Evolutionary conservation across 2,797 vertebrate species (phyloP).

Genomic region (Ficedula albicollis): DNA sequence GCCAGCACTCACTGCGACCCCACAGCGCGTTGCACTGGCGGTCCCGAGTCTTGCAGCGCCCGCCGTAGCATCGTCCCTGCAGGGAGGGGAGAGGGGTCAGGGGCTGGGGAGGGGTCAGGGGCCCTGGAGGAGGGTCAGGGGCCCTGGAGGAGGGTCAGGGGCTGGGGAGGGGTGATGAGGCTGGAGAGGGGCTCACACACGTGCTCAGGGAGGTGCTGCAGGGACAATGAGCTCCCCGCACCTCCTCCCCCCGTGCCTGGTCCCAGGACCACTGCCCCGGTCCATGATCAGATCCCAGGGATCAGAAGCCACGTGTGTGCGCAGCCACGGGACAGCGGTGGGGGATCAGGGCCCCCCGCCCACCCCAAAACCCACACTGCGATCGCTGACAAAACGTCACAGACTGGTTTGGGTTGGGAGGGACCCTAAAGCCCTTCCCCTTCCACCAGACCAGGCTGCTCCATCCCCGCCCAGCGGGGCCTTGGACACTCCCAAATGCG

Average conservation of each 20-base stretch:
- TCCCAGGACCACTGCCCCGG: accelerated
- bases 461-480: accelerated
- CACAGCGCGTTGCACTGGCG: slow-evolving; percentile 88
- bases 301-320: accelerated
- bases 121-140: not conserved
- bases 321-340: accelerated
- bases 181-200: not conserved
- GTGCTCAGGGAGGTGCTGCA: accelerated
- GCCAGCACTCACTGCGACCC: slow-evolving; percentile 83
- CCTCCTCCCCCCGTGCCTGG: no score
- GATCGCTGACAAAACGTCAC: not conserved
- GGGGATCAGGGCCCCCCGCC: no score
- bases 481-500: not conserved
- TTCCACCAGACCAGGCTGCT: not conserved
- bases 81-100: not conserved
- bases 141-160: not conserved
- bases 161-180: not conserved
- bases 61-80: slow-evolving; percentile 90
- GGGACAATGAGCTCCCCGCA: not conserved
- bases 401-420: not conserved
- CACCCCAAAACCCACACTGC: not conserved
- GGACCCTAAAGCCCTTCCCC: not conserved
- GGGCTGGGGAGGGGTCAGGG: not conserved
- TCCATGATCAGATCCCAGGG: no score
- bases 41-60: slow-evolving; percentile 89